These are phyloP conservation scores for Enteromius viviparus DNA, from an alignment of 2,797 vertebrate species.

Conservation along the genomic window DNA sequence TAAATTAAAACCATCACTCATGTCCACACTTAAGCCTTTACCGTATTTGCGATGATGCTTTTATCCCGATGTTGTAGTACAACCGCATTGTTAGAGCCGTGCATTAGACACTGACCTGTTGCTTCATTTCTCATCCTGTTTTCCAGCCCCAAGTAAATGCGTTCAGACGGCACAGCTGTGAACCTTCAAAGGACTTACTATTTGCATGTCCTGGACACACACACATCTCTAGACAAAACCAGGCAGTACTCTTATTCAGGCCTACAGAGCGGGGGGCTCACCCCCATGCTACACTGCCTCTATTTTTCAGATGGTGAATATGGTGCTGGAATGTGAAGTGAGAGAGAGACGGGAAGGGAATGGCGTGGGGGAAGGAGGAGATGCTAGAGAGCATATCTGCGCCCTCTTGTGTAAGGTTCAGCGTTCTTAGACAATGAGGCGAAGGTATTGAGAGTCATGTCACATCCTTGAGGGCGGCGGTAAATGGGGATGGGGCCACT, in stretches of 20 bases:
- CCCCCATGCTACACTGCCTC: slow-evolving; percentile 73
- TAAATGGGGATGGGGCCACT: slow-evolving; percentile 64
- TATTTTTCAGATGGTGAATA: slow-evolving; percentile 57
- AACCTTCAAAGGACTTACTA: slow-evolving; percentile 52
- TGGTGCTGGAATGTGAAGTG: slow-evolving; percentile 37
- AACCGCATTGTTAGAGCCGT: slow-evolving; percentile 27
- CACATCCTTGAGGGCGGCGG: slow-evolving; percentile 71
- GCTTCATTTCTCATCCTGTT: slow-evolving; percentile 28
- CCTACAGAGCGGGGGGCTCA: slow-evolving; percentile 57
- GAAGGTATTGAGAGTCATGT: slow-evolving; percentile 73
- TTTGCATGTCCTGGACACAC: slow-evolving; percentile 42
- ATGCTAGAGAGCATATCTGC: slow-evolving; percentile 58
- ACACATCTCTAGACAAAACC: slow-evolving; percentile 44
- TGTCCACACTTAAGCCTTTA: background rate
- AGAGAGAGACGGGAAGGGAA: slow-evolving; percentile 6
- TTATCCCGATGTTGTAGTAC: slow-evolving; percentile 32
- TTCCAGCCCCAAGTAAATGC: slow-evolving; percentile 34
- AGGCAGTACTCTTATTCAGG: slow-evolving; percentile 47
- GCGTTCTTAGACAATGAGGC: slow-evolving; percentile 69
- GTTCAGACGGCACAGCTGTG: slow-evolving; percentile 53
- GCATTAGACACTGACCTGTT: slow-evolving; percentile 41
- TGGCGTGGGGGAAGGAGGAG: slow-evolving; percentile 9
- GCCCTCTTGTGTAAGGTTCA: slow-evolving; percentile 70
- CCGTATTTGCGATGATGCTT: slow-evolving; percentile 11
- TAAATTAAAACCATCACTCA: slow-evolving; percentile 52